A percentile compares a stretch with the other conserved stretches of the same genome.
Evolutionary conservation across 2,888 invertebrate genomes (phyloP).

Genomic region (Helicoverpa assulta): DNA sequence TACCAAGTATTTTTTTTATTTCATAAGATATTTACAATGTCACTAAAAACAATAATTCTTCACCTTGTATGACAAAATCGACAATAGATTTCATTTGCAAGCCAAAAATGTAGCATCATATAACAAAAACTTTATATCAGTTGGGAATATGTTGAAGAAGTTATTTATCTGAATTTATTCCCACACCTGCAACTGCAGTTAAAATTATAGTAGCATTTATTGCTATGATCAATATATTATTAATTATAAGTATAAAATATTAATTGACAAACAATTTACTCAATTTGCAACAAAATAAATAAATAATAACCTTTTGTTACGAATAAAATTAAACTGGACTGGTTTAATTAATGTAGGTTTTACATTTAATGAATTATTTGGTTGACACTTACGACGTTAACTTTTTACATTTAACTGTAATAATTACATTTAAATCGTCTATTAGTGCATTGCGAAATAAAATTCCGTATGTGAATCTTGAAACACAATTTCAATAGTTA

Average conservation of each 20-base stretch:
- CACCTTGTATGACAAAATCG: constrained; percentile 36
- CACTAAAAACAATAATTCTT: neutral
- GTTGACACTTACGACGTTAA: constrained; percentile 54
- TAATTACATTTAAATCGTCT: constrained; percentile 53
- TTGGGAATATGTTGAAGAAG: neutral
- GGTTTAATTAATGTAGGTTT: constrained; percentile 33
- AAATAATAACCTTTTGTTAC: constrained; percentile 15
- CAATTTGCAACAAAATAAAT: constrained; percentile 21
- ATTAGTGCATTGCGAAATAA: constrained; percentile 57
- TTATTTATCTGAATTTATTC: neutral
- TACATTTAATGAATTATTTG: constrained; percentile 37
- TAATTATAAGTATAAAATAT: constrained; percentile 14
- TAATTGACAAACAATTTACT: constrained; percentile 31
- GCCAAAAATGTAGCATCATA: neutral
- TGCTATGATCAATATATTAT: neutral
- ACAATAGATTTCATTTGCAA: neutral
- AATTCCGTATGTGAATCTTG: constrained; percentile 46
- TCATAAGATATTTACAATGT: neutral
- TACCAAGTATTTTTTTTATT: neutral
- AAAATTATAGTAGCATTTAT: neutral
- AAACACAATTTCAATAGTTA: constrained; percentile 45
- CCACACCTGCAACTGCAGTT: neutral
- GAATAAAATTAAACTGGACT: constrained; percentile 45
- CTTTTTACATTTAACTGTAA: constrained; percentile 51
- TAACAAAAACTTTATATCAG: neutral